Evolutionary conservation across 2,888 invertebrate species (phyloP).

Genomic region (Ectobius pallidus): DNA sequence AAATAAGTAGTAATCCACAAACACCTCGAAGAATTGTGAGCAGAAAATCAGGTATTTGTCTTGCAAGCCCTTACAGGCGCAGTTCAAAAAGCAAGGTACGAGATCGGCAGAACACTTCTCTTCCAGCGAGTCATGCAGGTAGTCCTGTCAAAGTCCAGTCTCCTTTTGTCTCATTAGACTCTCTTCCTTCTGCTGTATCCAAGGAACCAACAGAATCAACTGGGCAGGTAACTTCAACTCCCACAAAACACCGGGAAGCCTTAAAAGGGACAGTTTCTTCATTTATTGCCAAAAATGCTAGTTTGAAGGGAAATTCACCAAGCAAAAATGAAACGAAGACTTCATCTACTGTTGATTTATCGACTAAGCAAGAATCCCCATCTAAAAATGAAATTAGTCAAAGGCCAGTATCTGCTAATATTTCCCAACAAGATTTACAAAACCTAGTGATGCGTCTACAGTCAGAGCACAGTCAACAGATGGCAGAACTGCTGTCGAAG

Average conservation of each 20-base stretch:
- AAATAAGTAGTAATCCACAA: too few relatives aligned
- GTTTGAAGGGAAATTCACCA: not conserved
- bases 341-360: not conserved
- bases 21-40: not conserved
- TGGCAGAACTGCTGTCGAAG: not conserved
- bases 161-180: not conserved
- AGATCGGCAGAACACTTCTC: not conserved
- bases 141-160: not conserved
- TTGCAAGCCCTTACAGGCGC: too few relatives aligned
- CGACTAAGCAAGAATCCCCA: too few relatives aligned
- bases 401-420: not conserved
- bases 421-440: slow-evolving; percentile 3
- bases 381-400: not conserved
- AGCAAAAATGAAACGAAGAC: not conserved
- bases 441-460: not conserved
- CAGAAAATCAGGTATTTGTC: not conserved
- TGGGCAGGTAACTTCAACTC: not conserved
- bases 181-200: not conserved
- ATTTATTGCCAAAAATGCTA: not conserved
- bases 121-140: not conserved
- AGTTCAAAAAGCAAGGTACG: too few relatives aligned
- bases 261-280: not conserved
- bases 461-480: slow-evolving; percentile 5
- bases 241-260: not conserved
- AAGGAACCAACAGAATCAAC: not conserved